Evolutionary conservation across 2,797 vertebrate genomes (phyloP).

Genomic region (Falco columbarius): DNA sequence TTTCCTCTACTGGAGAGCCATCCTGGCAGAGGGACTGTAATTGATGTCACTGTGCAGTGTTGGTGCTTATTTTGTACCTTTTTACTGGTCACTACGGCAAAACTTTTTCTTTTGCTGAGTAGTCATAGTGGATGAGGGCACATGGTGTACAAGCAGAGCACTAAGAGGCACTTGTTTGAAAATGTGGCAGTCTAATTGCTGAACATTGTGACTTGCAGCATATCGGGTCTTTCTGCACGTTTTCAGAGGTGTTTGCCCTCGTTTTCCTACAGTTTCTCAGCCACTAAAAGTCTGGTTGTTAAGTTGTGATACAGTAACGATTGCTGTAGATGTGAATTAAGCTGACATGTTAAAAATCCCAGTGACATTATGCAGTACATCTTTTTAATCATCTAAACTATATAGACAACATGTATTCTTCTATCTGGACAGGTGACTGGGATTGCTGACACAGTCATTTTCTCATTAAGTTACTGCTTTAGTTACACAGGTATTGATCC

Average conservation of each 20-base stretch:
- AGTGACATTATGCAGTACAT: not conserved
- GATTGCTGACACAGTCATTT: not conserved
- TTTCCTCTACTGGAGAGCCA: not conserved
- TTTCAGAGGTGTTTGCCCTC: not conserved
- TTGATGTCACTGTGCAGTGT: not conserved
- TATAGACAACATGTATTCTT: not conserved
- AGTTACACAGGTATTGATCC: not conserved
- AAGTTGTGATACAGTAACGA: not conserved
- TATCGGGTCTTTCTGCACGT: not conserved
- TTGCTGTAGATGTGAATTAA: not conserved
- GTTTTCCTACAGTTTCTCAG: not conserved
- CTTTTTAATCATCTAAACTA: not conserved
- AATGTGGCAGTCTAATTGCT: accelerated
- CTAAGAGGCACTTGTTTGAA: not conserved
- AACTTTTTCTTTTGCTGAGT: not conserved
- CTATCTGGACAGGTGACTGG: not conserved
- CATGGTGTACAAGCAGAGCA: not conserved
- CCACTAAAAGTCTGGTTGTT: not conserved
- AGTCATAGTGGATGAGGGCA: not conserved
- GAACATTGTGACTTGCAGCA: accelerated
- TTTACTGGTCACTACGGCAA: not conserved
- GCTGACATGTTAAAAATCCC: not conserved
- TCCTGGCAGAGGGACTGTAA: not conserved
- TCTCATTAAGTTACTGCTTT: not conserved
- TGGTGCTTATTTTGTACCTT: not conserved